Evolutionary conservation across 2,888 invertebrate species (phyloP).

Genomic region (Melitaea athalia): DNA sequence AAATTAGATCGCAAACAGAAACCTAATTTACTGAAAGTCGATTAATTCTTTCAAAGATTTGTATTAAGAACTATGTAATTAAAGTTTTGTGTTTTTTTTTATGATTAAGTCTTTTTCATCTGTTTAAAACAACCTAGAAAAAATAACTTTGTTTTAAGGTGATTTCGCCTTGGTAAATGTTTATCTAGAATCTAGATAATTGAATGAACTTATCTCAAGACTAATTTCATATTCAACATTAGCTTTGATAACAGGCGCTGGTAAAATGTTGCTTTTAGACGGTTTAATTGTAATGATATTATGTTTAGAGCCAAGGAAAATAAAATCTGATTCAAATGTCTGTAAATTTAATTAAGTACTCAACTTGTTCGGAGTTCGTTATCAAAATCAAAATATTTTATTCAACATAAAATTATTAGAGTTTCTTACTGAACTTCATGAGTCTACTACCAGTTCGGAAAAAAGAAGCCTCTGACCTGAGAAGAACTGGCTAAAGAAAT

Average conservation of each 20-base stretch:
- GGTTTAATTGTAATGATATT: not conserved
- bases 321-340: not conserved
- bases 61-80: no score
- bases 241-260: not conserved
- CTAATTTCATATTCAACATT: slow-evolving; percentile 2
- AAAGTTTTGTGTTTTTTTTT: no score
- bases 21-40: no score
- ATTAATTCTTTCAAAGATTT: no score
- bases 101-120: not conserved
- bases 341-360: not conserved
- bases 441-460: no score
- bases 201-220: slow-evolving; percentile 2
- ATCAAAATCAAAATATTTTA: no score
- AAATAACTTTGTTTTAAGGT: not conserved
- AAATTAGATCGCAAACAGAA: no score
- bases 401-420: no score
- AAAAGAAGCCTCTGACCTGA: no score
- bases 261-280: slow-evolving; percentile 1
- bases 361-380: not conserved
- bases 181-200: slow-evolving; percentile 11
- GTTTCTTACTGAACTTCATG: no score
- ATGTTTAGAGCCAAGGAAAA: not conserved
- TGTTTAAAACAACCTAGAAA: not conserved
- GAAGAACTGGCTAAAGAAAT: no score
- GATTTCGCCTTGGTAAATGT: slow-evolving; percentile 6